Evolutionary conservation across 2,797 vertebrate species (phyloP).

Genomic region (Acanthiza pusilla): DNA sequence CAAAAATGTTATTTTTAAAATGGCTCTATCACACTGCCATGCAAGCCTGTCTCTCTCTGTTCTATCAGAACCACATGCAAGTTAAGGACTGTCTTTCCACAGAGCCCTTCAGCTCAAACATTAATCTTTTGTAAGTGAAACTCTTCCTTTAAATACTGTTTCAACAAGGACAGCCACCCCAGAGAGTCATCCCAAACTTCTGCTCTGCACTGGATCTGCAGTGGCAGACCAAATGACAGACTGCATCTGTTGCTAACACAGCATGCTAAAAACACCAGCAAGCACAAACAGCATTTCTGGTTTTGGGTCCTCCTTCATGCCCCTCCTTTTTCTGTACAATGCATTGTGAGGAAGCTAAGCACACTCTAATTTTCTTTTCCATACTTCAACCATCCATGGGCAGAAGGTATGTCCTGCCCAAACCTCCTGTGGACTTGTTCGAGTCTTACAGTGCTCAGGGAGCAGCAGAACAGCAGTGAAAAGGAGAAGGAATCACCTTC

Average conservation of each 20-base stretch:
- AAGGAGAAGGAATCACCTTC: background rate
- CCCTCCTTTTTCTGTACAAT: background rate
- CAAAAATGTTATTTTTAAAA: background rate
- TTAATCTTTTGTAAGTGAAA: background rate
- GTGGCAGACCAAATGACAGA: background rate
- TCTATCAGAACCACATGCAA: background rate
- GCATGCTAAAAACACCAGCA: background rate
- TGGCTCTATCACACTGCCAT: background rate
- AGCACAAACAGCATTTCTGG: background rate
- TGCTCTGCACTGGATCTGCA: background rate
- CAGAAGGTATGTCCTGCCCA: background rate
- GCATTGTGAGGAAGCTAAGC: background rate
- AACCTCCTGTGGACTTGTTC: background rate
- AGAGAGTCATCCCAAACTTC: background rate
- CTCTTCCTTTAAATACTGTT: background rate
- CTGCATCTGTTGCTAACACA: background rate
- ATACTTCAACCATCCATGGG: accelerated
- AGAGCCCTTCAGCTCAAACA: background rate
- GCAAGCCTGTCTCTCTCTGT: background rate
- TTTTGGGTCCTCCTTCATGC: background rate
- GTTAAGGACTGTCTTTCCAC: background rate
- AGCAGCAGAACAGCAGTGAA: background rate
- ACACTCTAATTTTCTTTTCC: background rate
- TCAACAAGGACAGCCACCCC: background rate
- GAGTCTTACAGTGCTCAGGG: background rate